Evolutionary conservation across 35 echinoderm and acorn worm species (phyloP).

Genomic region (Acanthaster planci): DNA sequence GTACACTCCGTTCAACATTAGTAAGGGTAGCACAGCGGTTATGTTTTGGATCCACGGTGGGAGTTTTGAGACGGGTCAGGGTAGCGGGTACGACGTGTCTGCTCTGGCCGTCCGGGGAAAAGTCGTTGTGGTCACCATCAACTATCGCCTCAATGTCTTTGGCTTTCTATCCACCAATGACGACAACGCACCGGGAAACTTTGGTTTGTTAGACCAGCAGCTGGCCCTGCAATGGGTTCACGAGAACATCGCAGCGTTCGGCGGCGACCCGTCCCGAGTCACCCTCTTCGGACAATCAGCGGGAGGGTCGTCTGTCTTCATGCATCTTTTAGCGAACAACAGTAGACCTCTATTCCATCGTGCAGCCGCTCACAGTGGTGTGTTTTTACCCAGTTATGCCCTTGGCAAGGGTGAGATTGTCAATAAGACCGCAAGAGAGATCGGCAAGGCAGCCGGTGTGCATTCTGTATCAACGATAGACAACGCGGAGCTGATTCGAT

Average conservation of each 20-base stretch:
- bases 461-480: no score
- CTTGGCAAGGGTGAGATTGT: background rate
- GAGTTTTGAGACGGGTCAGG: constrained; percentile 22
- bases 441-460: constrained; percentile 4
- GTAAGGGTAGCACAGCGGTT: constrained; percentile 35
- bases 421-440: background rate
- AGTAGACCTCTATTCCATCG: constrained; percentile 31
- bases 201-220: constrained; percentile 64
- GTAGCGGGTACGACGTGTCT: constrained; percentile 31
- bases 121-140: constrained; percentile 60
- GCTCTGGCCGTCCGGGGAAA: constrained; percentile 26
- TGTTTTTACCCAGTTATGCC: background rate
- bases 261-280: constrained; percentile 40
- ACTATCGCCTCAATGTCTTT: constrained; percentile 56
- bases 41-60: constrained; percentile 83
- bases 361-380: constrained; percentile 2
- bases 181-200: constrained; percentile 56
- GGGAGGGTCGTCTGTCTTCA: constrained; percentile 1
- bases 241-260: constrained; percentile 51
- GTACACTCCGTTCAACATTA: background rate
- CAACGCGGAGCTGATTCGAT: background rate
- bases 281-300: constrained; percentile 38
- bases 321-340: constrained; percentile 34
- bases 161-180: constrained; percentile 37
- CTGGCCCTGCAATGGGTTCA: constrained; percentile 57